Evolutionary conservation across 1,140 invertebrate species (phyloP).

Genomic region (Drosophila subpulchrella): DNA sequence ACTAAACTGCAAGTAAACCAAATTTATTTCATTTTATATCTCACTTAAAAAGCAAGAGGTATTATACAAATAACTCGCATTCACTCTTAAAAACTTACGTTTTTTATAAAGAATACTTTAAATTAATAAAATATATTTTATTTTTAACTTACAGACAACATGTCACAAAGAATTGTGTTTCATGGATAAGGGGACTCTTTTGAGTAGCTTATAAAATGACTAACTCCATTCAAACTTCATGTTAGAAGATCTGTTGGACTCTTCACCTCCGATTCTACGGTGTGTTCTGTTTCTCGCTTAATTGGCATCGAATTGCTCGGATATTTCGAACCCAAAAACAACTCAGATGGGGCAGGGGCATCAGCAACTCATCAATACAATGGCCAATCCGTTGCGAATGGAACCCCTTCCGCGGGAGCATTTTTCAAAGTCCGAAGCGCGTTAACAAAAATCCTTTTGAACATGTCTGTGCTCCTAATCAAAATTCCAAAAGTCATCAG

Average conservation of each 20-base stretch:
- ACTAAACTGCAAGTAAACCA: too few relatives aligned
- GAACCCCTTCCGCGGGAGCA: slow-evolving; percentile 33
- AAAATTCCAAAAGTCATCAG: slow-evolving; percentile 82
- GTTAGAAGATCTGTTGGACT: slow-evolving; percentile 23
- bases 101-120: too few relatives aligned
- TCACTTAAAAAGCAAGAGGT: too few relatives aligned
- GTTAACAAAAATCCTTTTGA: slow-evolving; percentile 83
- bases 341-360: slow-evolving; percentile 18
- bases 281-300: slow-evolving; percentile 51
- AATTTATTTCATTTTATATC: too few relatives aligned
- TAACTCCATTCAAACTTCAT: slow-evolving; percentile 5
- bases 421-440: slow-evolving; percentile 81
- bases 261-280: background rate
- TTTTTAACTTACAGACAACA: too few relatives aligned
- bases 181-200: background rate
- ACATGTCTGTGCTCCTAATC: slow-evolving; percentile 82
- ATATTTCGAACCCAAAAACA: slow-evolving; percentile 65
- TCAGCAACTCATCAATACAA: slow-evolving; percentile 72
- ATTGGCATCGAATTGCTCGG: slow-evolving; percentile 80
- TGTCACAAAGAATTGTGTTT: background rate
- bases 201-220: background rate
- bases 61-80: too few relatives aligned
- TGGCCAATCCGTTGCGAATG: slow-evolving; percentile 50
- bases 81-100: too few relatives aligned
- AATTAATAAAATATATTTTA: too few relatives aligned